Base-by-base conservation (phyloP, 2,888 invertebrate genomes). In the Nymphalis c-album region DNA sequence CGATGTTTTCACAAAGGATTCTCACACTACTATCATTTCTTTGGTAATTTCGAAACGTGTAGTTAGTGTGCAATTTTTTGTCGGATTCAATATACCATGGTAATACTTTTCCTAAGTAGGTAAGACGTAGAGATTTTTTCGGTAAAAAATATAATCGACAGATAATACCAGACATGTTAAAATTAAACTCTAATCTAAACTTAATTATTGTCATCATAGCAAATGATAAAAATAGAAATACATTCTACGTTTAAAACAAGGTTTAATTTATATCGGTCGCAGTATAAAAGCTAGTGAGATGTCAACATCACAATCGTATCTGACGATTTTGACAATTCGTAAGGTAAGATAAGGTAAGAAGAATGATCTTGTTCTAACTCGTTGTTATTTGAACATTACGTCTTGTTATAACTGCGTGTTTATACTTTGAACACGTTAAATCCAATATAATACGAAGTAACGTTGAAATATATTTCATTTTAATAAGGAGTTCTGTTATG, bases 281-380 rank as follows among this genome's bases (percentile, higher is more conserved):
- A 51, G 26, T 51, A 55, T 31, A 69, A 68, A 68, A 68, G 60
- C 67, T 70, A 75, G 74, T 78, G 74, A 79, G 77, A 78, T 76
- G 77, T 81, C 79, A 78, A 74, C 76, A 73, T 71, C 69, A 71
- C 67, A 74, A 75, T 76, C 77, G 64, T 73, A 67, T 71, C 64
- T 60, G 57, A 61, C 58, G 64, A 65, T 68, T 73, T 70, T 74
- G 72, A 72, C 72, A 72, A 73, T 66, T 64, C 67, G 69, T 74
- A 71, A 68, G 59, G 68, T 68, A 60, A 57, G 67, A 67, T 64
- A 68, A 67, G 40, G 63, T 35, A 59, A 64, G 64, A 64, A 45
- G 45, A 64, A 64, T 64, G 59, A 40, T 60, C 51, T 51, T 59
- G 63, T 63, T 40, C 46, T 48, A 16, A 57, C 26, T 53, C 31